These are phyloP conservation scores for Cerastis leucographa DNA, from an alignment of 2,888 invertebrate genomes.

Conservation along the genomic window DNA sequence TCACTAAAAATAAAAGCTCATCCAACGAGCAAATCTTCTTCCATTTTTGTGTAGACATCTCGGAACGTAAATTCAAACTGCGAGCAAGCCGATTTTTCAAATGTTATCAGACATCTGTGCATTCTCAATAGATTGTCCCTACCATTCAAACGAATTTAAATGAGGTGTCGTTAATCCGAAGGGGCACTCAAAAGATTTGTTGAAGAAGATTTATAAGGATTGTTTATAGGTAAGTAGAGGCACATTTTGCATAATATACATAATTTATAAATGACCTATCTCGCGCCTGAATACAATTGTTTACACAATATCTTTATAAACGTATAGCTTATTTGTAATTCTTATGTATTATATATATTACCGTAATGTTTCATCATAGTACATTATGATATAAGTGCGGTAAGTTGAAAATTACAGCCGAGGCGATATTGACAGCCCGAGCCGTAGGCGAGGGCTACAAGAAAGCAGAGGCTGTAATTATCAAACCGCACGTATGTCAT, in stretches of 20 bases:
- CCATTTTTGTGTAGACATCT: no score
- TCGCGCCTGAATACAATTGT: neutral
- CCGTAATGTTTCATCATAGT: no score
- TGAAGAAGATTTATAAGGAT: neutral
- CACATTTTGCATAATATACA: neutral
- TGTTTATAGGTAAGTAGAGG: neutral
- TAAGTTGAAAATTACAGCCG: no score
- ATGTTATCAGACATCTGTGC: neutral
- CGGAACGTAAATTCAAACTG: no score
- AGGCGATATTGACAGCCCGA: no score
- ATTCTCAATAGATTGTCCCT: neutral
- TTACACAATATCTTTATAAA: neutral
- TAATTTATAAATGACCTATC: neutral
- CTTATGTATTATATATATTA: neutral
- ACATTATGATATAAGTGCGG: no score
- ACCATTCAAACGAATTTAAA: constrained; percentile 7
- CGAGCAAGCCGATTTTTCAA: no score
- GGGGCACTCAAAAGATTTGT: constrained; percentile 10
- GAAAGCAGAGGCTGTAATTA: no score
- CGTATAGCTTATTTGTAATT: neutral
- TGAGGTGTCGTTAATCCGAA: neutral
- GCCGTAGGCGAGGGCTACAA: no score
- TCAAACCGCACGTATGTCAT: no score
- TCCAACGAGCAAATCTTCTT: no score
- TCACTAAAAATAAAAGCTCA: no score